Evolutionary conservation across 1,140 invertebrate species (phyloP).

Genomic region (Triops cancriformis): DNA sequence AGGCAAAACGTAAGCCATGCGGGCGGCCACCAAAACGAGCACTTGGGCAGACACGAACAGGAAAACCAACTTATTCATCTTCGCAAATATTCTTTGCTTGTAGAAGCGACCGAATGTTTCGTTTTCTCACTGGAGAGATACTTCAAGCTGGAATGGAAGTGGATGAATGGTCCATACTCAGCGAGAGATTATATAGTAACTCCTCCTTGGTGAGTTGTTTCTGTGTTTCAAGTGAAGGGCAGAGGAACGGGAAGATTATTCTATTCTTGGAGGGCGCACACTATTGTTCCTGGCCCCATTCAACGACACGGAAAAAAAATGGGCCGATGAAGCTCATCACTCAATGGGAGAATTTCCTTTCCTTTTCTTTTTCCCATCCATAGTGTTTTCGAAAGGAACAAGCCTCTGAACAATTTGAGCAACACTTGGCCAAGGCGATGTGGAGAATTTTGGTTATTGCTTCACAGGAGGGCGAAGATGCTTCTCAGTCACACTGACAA

Average conservation of each 20-base stretch:
- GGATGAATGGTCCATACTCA: not conserved
- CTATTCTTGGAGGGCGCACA: not conserved
- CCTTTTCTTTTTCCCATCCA: not conserved
- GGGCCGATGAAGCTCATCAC: not conserved
- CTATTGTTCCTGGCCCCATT: not conserved
- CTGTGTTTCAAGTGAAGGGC: not conserved
- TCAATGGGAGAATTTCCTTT: not conserved
- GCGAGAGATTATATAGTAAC: not conserved
- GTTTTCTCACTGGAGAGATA: not conserved
- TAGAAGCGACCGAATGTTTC: not conserved
- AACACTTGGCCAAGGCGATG: too few relatives aligned
- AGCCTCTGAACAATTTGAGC: too few relatives aligned
- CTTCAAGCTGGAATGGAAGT: not conserved
- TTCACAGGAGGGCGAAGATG: too few relatives aligned
- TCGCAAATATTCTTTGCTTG: not conserved
- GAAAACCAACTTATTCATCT: not conserved
- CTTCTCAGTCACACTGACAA: too few relatives aligned
- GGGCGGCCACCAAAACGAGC: constrained; percentile 1
- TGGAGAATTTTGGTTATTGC: too few relatives aligned
- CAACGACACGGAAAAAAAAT: not conserved
- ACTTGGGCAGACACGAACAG: not conserved
- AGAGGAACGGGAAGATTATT: not conserved
- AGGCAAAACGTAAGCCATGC: constrained; percentile 33
- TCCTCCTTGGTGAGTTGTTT: not conserved
- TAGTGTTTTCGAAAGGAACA: too few relatives aligned